phyloP scores from a whole-genome alignment of 1,140 invertebrate genomes.

The Paramacrobiotus metropolitanus region DNA sequence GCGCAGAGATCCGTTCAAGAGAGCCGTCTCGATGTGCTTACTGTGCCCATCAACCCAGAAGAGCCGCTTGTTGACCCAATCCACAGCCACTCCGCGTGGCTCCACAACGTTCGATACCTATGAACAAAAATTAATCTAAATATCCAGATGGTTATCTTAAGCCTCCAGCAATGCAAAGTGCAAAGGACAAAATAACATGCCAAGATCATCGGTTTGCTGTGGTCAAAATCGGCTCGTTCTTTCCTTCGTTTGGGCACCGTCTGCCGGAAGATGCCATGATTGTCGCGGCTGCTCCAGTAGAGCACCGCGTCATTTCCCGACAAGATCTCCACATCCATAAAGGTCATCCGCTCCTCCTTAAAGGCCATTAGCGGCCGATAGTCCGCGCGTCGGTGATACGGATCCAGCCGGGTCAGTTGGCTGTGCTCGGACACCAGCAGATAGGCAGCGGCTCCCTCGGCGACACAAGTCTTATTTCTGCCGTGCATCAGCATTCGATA shows the following conservation, averaged over 20 bases:
- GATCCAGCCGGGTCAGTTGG: conserved; percentile 34
- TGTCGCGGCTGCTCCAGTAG: conserved; percentile 2
- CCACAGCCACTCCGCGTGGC: conserved; percentile 48
- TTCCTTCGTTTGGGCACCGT: neutral
- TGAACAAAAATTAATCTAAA: conserved; percentile 10
- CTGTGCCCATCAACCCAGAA: conserved; percentile 44
- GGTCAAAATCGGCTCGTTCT: neutral
- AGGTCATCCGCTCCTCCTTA: neutral
- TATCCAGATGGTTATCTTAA: too few species aligned
- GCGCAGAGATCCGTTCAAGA: conserved; percentile 31
- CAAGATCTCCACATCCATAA: neutral
- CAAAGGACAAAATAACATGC: too few species aligned
- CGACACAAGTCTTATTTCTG: conserved; percentile 5
- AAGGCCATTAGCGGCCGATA: neutral
- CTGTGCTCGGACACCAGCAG: conserved; percentile 37
- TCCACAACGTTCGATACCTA: conserved; percentile 25
- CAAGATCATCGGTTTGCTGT: neutral
- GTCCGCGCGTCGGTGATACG: conserved; percentile 24
- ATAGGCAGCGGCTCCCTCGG: conserved; percentile 26
- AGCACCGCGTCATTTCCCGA: neutral
- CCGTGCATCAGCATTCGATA: neutral
- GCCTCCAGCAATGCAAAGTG: too few species aligned
- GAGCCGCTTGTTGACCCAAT: conserved; percentile 43
- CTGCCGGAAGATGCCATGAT: neutral
- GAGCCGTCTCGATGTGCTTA: conserved; percentile 34